Percentiles rank a stretch among this genome's conserved stretches.
phyloP scores from a whole-genome alignment of 2,113 vertebrate species.

The Phylloscopus trochiloides region DNA sequence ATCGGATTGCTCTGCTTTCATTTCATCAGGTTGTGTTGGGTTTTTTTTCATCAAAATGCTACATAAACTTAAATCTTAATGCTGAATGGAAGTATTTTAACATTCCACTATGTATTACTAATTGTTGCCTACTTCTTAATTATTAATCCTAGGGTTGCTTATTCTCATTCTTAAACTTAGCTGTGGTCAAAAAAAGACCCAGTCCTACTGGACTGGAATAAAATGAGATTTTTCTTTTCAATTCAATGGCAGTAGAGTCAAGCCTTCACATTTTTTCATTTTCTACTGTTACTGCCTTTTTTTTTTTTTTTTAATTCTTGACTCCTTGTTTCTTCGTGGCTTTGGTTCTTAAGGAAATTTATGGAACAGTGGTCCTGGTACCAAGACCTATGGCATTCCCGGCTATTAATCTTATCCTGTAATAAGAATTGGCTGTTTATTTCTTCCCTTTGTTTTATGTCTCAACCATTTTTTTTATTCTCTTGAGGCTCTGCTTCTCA shows the following conservation, averaged over 20 bases:
- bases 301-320: background rate
- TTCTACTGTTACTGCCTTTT: background rate
- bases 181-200: background rate
- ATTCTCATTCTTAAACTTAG: background rate
- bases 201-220: background rate
- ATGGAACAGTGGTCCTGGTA: slow-evolving; percentile 10
- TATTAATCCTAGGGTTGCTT: background rate
- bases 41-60: background rate
- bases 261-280: background rate
- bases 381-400: slow-evolving; percentile 8
- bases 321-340: background rate
- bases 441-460: slow-evolving; percentile 39
- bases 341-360: slow-evolving; percentile 43
- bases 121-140: background rate
- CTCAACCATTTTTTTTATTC: background rate
- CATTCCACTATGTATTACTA: background rate
- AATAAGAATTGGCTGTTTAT: slow-evolving; percentile 25
- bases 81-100: background rate
- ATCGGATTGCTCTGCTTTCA: background rate
- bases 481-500: background rate
- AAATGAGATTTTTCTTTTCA: background rate
- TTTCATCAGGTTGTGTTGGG: background rate
- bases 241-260: background rate
- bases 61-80: background rate
- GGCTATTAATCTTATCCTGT: slow-evolving; percentile 34